Conservation (phyloP, 2,797 vertebrate species). For the Oceanodroma leucorhoa region DNA sequence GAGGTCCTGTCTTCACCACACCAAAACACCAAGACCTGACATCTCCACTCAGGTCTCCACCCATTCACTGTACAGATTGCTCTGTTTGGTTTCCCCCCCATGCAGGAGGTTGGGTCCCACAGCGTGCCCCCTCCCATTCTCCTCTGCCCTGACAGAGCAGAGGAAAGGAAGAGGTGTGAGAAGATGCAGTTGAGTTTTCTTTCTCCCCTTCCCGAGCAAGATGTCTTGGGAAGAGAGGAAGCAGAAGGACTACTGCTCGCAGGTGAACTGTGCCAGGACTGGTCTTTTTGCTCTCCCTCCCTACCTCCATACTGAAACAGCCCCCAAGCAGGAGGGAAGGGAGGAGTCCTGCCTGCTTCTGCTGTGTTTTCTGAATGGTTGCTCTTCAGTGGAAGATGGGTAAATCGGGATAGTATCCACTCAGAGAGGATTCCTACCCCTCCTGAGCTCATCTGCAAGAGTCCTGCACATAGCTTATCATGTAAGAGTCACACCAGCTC, state of each 20-base stretch:
- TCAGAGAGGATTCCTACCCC: neutral
- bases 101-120: neutral
- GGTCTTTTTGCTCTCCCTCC: neutral
- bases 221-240: neutral
- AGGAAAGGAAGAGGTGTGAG: neutral
- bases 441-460: neutral
- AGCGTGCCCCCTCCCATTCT: fast-evolving
- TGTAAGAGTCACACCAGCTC: neutral
- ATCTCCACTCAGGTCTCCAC: neutral
- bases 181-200: neutral
- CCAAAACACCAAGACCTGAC: neutral
- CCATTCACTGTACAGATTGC: fast-evolving
- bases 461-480: neutral
- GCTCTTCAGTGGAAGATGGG: neutral
- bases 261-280: neutral
- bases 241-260: neutral
- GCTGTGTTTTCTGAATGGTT: neutral
- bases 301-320: neutral
- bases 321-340: neutral
- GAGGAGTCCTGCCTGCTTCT: neutral
- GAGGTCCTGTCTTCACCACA: neutral
- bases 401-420: neutral
- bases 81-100: neutral
- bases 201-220: neutral
- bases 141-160: neutral